Percentiles rank a stretch among this genome's conserved stretches.
Evolutionary conservation across 2,888 invertebrate genomes (phyloP).

Genomic region (Keiferia lycopersicella): DNA sequence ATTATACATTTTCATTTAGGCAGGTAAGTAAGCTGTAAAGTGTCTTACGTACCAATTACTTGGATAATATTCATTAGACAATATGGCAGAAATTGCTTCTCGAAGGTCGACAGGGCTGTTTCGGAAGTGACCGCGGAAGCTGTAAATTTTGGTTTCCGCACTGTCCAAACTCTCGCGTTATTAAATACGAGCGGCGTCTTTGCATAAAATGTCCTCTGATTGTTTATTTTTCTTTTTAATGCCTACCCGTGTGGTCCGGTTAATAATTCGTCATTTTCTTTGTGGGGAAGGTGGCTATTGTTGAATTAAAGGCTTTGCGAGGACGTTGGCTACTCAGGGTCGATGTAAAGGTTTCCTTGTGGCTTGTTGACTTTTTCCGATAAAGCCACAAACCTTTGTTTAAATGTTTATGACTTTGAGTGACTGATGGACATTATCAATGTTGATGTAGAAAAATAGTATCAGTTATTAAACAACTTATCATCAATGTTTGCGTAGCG

Average conservation of each 20-base stretch:
- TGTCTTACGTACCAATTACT: constrained; percentile 7
- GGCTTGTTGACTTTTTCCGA: constrained; percentile 49
- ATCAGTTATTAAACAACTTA: background rate
- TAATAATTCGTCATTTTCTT: constrained; percentile 55
- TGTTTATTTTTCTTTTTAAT: constrained; percentile 45
- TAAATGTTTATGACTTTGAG: background rate
- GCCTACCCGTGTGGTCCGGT: constrained; percentile 38
- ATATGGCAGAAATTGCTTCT: constrained; percentile 33
- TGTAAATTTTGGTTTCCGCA: constrained; percentile 54
- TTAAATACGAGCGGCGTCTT: constrained; percentile 43
- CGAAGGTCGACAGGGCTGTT: constrained; percentile 44
- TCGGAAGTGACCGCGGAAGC: constrained; percentile 56
- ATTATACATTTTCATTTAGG: background rate
- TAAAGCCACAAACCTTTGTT: constrained; percentile 34
- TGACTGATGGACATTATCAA: no score
- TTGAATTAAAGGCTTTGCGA: constrained; percentile 44
- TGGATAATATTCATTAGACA: constrained; percentile 26
- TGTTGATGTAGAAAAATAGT: background rate
- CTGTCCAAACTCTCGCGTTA: constrained; percentile 47
- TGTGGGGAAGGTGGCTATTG: constrained; percentile 54
- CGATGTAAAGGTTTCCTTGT: constrained; percentile 48
- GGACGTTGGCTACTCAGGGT: constrained; percentile 52
- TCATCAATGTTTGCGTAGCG: background rate
- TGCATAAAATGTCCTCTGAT: constrained; percentile 43
- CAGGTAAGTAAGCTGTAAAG: background rate